Evolutionary conservation across 2,888 invertebrate species (phyloP).

Genomic region (Dexiosoma caninum): DNA sequence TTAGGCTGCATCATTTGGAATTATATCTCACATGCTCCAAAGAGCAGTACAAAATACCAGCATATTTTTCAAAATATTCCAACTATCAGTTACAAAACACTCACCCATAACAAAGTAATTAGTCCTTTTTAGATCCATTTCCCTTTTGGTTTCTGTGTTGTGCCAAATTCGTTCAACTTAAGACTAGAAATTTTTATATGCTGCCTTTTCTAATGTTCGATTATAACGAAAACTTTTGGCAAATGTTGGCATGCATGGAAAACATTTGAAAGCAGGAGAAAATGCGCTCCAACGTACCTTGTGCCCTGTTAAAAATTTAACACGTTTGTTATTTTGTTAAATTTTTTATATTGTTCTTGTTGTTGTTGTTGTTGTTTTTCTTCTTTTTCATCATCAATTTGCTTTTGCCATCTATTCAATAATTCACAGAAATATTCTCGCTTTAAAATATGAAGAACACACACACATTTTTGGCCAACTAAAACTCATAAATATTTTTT

Average conservation of each 20-base stretch:
- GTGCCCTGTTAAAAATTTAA: not conserved
- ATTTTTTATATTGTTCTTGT: not conserved
- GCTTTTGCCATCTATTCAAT: conserved; percentile 44
- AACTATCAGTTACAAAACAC: conserved; percentile 51
- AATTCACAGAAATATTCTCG: conserved; percentile 50
- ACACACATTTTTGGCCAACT: conserved; percentile 56
- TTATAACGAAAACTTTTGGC: conserved; percentile 34
- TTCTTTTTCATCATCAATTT: conserved; percentile 34
- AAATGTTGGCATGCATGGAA: conserved; percentile 39
- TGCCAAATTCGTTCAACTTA: not conserved
- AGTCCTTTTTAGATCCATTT: not conserved
- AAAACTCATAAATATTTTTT: conserved; percentile 54
- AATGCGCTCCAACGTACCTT: not conserved
- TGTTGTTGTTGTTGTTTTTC: no score
- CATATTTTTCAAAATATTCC: conserved; percentile 27
- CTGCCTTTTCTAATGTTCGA: conserved; percentile 29
- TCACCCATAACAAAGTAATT: conserved; percentile 46
- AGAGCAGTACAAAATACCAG: not conserved
- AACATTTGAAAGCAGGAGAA: not conserved
- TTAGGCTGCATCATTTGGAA: conserved; percentile 39
- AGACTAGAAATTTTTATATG: not conserved
- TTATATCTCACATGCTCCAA: not conserved
- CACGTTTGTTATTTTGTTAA: not conserved
- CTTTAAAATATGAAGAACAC: conserved; percentile 7
- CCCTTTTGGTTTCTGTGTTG: not conserved